Base-by-base conservation (phyloP, 1,140 invertebrate species). In the Ostrea denselamellosa region DNA sequence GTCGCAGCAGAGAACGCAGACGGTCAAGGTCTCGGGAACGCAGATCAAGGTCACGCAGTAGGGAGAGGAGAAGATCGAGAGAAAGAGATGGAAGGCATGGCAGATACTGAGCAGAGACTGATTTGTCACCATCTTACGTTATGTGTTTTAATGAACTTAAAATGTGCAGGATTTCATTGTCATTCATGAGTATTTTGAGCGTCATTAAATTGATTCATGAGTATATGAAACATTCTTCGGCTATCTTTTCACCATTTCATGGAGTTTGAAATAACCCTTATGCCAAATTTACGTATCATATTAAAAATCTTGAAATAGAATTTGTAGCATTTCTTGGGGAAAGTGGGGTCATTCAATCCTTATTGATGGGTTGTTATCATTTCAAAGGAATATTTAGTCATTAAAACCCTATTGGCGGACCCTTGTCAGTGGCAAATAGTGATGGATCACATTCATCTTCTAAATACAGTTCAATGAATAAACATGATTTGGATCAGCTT, bases 21-120 rank as follows among this genome's bases (percentile, higher is more conserved):
- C 89, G 90, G 52, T 92, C 90, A 22, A 89, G 90, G 51, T 91
- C 92, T 83, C 77, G 92, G 17, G 91, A 92, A 25, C 88, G 91
- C 17, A 91, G 90, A 77, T 90, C 90, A 44, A 89, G 90, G 62
- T 90, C 90, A 86, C 85, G 92, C 12, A 91, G 92, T 58, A 89
- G 92, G 5, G 93, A 92, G 84, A 88, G 90, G 62, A 56, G 90
- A 10, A 87, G 93, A 14, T 91, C 90, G 19, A 91, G 87, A 14
- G 87, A 86, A 34, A 86, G 85, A 54, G 87, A 90, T 62, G 83
- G 85, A 52, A 25, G 85, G n/a, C 71, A 71, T 62, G 85, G 89
- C 17, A 83, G 89, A 62, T 88, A 86, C 81, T 88, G 58, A 86
- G 22, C 65, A 68, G 22, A 28, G 68, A 34, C 25, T 44, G 9